These are phyloP conservation scores for Incurvaria masculella DNA, from an alignment of 2,888 invertebrate genomes.

Conservation along the genomic window DNA sequence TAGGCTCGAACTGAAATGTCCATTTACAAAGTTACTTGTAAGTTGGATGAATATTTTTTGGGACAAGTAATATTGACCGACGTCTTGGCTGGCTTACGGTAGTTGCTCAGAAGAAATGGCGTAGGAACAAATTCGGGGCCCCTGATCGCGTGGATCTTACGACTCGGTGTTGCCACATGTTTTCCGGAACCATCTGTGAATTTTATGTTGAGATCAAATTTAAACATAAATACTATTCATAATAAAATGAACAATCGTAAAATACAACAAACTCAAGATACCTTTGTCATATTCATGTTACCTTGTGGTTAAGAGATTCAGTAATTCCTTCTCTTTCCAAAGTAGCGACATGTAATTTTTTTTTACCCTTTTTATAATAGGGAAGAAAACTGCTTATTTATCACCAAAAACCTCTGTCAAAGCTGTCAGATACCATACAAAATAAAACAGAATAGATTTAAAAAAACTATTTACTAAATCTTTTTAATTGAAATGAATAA, in stretches of 20 bases:
- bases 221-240: slow-evolving; percentile 9
- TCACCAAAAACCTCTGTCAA: too few relatives aligned
- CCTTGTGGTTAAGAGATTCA: too few relatives aligned
- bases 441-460: too few relatives aligned
- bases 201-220: slow-evolving; percentile 1
- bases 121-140: slow-evolving; percentile 47
- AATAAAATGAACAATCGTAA: background rate
- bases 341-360: too few relatives aligned
- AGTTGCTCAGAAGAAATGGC: slow-evolving; percentile 51
- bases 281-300: background rate
- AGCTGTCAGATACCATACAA: too few relatives aligned
- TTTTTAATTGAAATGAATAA: too few relatives aligned
- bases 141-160: slow-evolving; percentile 27
- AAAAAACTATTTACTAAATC: too few relatives aligned
- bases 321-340: too few relatives aligned
- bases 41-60: slow-evolving; percentile 14
- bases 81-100: slow-evolving; percentile 26
- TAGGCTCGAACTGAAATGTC: too few relatives aligned
- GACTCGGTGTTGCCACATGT: slow-evolving; percentile 26
- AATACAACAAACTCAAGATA: background rate
- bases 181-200: slow-evolving; percentile 8
- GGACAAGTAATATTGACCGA: slow-evolving; percentile 19
- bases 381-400: too few relatives aligned
- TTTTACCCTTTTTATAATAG: too few relatives aligned
- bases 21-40: slow-evolving; percentile 36